Percentiles rank a stretch among this genome's conserved stretches.
Conservation (phyloP, 2,888 invertebrate species). For the Nesidiocoris tenuis region DNA sequence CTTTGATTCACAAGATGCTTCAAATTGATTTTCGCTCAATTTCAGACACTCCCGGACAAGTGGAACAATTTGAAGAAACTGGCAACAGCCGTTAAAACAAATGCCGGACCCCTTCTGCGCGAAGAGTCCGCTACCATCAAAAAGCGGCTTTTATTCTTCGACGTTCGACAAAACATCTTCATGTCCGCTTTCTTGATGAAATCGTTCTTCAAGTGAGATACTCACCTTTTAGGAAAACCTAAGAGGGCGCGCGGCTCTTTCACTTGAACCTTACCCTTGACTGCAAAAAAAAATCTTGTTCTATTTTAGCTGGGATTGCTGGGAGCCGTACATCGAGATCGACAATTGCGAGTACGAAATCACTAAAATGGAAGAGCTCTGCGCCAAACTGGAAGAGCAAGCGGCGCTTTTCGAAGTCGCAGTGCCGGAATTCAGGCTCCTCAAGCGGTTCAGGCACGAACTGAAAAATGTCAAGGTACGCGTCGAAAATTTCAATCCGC, state of each 20-base stretch:
- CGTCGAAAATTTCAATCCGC: background rate
- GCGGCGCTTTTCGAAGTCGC: slow-evolving; percentile 82
- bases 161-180: slow-evolving; percentile 73
- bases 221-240: no score
- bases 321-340: slow-evolving; percentile 67
- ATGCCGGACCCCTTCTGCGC: slow-evolving; percentile 85
- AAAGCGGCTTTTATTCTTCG: slow-evolving; percentile 77
- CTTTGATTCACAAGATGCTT: no score
- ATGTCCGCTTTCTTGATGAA: slow-evolving; percentile 68
- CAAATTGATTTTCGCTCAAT: background rate
- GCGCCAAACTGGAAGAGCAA: slow-evolving; percentile 67
- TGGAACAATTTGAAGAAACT: slow-evolving; percentile 85
- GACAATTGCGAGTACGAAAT: slow-evolving; percentile 71
- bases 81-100: slow-evolving; percentile 78
- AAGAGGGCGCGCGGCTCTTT: background rate
- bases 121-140: slow-evolving; percentile 84
- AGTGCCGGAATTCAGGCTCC: slow-evolving; percentile 76
- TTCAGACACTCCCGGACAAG: slow-evolving; percentile 61
- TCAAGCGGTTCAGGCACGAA: slow-evolving; percentile 74
- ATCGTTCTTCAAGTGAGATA: slow-evolving; percentile 56
- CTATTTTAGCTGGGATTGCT: slow-evolving; percentile 62
- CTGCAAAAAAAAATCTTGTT: background rate
- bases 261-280: no score
- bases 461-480: slow-evolving; percentile 70
- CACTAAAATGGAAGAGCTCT: slow-evolving; percentile 65